phyloP scores from a whole-genome alignment of 2,888 invertebrate genomes.

The Dicycla oo region DNA sequence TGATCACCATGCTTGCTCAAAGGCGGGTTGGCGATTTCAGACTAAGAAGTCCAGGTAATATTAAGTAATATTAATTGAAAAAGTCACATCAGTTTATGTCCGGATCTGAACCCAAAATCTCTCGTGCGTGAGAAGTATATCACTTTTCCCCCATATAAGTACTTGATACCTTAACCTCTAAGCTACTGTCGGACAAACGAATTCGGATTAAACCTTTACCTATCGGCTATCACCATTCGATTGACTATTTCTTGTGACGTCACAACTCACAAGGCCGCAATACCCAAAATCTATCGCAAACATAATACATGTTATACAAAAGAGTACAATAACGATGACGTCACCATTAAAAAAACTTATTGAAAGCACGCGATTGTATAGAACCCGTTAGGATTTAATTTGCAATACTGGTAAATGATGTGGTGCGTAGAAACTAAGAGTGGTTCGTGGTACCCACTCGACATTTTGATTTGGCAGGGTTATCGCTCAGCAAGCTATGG shows the following conservation, averaged over 20 bases:
- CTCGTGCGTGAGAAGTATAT: background rate
- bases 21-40: background rate
- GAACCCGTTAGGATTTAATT: conserved; percentile 48
- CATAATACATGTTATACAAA: conserved; percentile 31
- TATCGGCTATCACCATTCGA: background rate
- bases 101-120: background rate
- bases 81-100: background rate
- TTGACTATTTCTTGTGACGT: conserved; percentile 19
- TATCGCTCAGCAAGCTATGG: background rate
- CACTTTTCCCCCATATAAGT: too few species aligned
- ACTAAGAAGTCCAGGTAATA: background rate
- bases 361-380: conserved; percentile 35
- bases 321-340: conserved; percentile 51
- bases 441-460: background rate
- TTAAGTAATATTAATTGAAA: background rate
- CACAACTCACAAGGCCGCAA: conserved; percentile 35
- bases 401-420: conserved; percentile 30
- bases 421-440: conserved; percentile 43
- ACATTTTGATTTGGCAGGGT: conserved; percentile 30
- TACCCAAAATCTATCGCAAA: conserved; percentile 10
- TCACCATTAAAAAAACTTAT: conserved; percentile 44
- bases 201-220: background rate
- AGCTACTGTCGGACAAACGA: background rate
- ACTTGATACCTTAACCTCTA: background rate
- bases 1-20: background rate